These are phyloP conservation scores for Drosophila subquinaria DNA, from an alignment of 2,888 invertebrate species.

Conservation along the genomic window DNA sequence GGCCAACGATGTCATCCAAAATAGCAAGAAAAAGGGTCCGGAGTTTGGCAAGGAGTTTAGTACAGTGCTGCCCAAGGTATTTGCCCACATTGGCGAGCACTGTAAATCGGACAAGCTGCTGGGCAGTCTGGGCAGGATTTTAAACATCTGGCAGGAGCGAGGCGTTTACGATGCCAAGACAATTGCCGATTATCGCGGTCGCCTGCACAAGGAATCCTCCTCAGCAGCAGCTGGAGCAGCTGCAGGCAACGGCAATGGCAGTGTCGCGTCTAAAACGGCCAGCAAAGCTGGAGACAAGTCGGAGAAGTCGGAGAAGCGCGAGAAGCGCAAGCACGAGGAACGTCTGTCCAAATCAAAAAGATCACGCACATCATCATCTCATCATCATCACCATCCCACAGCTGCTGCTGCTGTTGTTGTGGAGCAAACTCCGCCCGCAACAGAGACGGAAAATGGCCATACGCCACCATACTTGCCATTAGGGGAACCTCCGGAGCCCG, in stretches of 20 bases:
- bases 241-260: slow-evolving; percentile 43
- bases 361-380: slow-evolving; percentile 44
- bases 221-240: background rate
- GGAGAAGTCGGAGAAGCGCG: slow-evolving; percentile 56
- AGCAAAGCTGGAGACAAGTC: slow-evolving; percentile 64
- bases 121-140: slow-evolving; percentile 91
- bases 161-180: slow-evolving; percentile 93
- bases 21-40: slow-evolving; percentile 98
- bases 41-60: slow-evolving; percentile 97
- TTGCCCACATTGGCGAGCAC: slow-evolving; percentile 92
- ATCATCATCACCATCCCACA: slow-evolving; percentile 78
- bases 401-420: slow-evolving; percentile 35
- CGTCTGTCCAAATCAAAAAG: slow-evolving; percentile 76
- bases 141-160: slow-evolving; percentile 97
- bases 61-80: slow-evolving; percentile 91
- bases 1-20: slow-evolving; percentile 99
- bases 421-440: slow-evolving; percentile 83
- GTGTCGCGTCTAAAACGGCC: slow-evolving; percentile 26
- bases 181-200: slow-evolving; percentile 91
- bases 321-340: slow-evolving; percentile 83
- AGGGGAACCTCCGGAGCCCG: slow-evolving; percentile 96
- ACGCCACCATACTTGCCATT: slow-evolving; percentile 92
- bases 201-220: slow-evolving; percentile 54
- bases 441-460: slow-evolving; percentile 87
- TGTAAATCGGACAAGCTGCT: slow-evolving; percentile 93